Evolutionary conservation across 2,113 vertebrate genomes (phyloP), one percentile per base, ranked within the genome.

Genomic region (Choloepus hoffmanni): DNA sequence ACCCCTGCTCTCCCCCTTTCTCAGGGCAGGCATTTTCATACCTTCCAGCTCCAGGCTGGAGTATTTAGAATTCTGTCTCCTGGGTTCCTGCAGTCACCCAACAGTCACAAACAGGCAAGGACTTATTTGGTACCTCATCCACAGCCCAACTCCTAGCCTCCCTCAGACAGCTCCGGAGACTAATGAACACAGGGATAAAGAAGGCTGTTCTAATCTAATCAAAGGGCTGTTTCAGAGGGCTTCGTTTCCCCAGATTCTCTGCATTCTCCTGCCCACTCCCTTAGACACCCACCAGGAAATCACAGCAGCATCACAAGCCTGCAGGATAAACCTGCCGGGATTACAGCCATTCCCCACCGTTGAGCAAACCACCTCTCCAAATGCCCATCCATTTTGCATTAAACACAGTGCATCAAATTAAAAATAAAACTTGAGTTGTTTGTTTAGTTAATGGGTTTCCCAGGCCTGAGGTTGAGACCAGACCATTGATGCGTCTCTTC

Each of bases 231-330:
- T 96, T 98, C 86, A 95, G 62, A 40, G 40, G 79, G 68, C 62
- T 94, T 89, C 73, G 89, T 92, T 86, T 92, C 94, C 92, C 50
- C 55, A 74, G 91, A 97, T 97, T 98, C 95, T 93, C 94, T 13
- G 43, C 95, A 95, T 98, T 97, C 91, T 91, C 82, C 85, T 94
- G 92, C 96, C 97, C 95, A 88, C 94, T 97, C 89, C 70, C 76
- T 85, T 36, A 95, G 87, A 97, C 96, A 97, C 97, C 98, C 98
- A 97, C 97, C 88, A 93, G 94, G 92, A 97, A 97, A 91, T 85
- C 86, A n/a, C 43, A 90, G 88, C 62, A 62, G 58, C 79, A 88
- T 68, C 81, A 40, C 36, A 77, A 58, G 63, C 50, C 85, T 83
- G 50, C 86, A 77, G 79, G 60, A 95, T 78, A 89, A 97, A 90